Evolutionary conservation across 2,888 invertebrate species (phyloP), one percentile per base, ranked within the genome.

Genomic region (Eumacrocentrus americanus): DNA sequence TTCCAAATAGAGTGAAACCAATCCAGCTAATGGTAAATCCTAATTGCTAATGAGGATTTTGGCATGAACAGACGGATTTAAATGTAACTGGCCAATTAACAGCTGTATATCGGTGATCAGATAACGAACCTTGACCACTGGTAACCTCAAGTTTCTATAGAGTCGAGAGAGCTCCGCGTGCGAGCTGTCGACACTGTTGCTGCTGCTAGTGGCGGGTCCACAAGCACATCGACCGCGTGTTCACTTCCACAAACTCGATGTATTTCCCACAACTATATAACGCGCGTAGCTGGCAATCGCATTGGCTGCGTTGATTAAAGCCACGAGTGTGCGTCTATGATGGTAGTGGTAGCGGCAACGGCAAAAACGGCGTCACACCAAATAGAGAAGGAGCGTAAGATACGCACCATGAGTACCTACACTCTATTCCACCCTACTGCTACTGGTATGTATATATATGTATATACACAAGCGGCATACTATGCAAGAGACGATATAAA

Each of bases 341-440:
- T 12, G 18, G 1, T 23, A 29, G 6, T 23, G 25, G n/a, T 25
- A 38, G 25, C 22, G 22, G 38, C 40, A 58, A 51, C 14, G 11
- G 34, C 22, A 54, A 59, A 59, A 54, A 53, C 40, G 12, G 38
- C 53, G 34, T 59, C 59, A 20, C 29, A 14, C 59, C 59, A 59
- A 59, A 59, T 59, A 59, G 29, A 59, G 59, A 48, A 47, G 12
- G 53, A 37, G 46, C 52, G n/a, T n/a, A 34, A 44, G 22, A 35
- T 51, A 51, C 44, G 42, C 51, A 58, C 22, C 35, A 44, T 20
- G 22, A 50, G 35, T 12, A 12, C 18, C 18, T 35, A 23, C 14
- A 34, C 34, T 42, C 25, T 44, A 34, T 46, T 25, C 34, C 20
- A 20, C 35, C 29, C 40, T 51, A 18, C 25, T 37, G 4, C 22